A percentile compares a stretch with the other conserved stretches of the same genome.
These are phyloP conservation scores for Ditylenchus weischeri DNA, from an alignment of 2,888 invertebrate genomes.

Conservation along the genomic window DNA sequence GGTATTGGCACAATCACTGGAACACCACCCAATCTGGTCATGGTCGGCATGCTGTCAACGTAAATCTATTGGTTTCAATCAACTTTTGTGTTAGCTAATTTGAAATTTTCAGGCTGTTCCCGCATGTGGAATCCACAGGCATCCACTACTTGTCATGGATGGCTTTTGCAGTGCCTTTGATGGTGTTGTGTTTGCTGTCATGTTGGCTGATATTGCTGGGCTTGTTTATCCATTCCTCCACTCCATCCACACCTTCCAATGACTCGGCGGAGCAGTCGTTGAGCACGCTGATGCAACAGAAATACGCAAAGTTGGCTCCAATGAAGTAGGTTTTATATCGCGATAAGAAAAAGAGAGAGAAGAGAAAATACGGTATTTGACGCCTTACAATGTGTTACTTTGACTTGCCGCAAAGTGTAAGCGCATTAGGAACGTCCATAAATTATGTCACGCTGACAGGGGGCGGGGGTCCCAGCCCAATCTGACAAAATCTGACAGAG, in stretches of 20 bases:
- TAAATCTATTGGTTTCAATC: conserved; percentile 20
- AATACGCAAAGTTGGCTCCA: conserved; percentile 46
- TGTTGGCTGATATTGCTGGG: conserved; percentile 35
- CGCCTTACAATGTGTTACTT: too few relatives aligned
- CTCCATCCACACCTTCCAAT: conserved; percentile 37
- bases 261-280: conserved; percentile 44
- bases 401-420: too few relatives aligned
- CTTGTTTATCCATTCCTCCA: conserved; percentile 35
- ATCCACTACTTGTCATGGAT: conserved; percentile 43
- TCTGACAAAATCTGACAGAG: too few relatives aligned
- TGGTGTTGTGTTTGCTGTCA: conserved; percentile 33
- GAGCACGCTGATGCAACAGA: conserved; percentile 41
- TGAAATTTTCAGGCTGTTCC: conserved; percentile 34
- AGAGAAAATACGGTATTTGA: too few relatives aligned
- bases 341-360: too few relatives aligned
- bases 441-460: too few relatives aligned
- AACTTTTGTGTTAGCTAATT: background rate
- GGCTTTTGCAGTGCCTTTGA: conserved; percentile 39
- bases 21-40: conserved; percentile 46
- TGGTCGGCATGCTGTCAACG: conserved; percentile 39
- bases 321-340: conserved; percentile 46
- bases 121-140: conserved; percentile 31
- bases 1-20: conserved; percentile 46
- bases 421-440: too few relatives aligned
- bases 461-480: too few relatives aligned